Conservation (phyloP, 2,113 vertebrate species). For the Tragulus kanchil region DNA sequence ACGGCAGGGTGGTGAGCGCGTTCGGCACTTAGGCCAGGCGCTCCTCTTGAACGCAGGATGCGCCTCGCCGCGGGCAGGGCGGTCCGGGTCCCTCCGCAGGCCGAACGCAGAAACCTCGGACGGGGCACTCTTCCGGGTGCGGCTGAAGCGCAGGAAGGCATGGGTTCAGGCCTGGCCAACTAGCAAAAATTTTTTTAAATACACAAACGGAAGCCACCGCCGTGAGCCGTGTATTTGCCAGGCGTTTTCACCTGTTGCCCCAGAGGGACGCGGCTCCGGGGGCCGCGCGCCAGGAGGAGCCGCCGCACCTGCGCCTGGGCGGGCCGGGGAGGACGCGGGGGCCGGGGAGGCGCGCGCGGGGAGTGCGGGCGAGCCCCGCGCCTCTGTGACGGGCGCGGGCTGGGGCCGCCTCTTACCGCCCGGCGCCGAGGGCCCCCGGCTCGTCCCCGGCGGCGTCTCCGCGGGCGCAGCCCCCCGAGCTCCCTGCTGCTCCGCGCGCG, state of each 20-base stretch:
- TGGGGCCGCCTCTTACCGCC: slow-evolving; percentile 42
- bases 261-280: not conserved
- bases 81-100: too few relatives aligned
- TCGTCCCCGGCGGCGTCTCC: not conserved
- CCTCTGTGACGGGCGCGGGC: not conserved
- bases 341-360: too few relatives aligned
- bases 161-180: not conserved
- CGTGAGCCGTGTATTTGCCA: not conserved
- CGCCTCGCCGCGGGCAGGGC: not conserved
- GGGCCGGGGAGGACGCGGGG: too few relatives aligned
- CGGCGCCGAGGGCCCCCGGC: not conserved
- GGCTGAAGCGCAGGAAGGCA: accelerated
- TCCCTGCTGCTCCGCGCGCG: not conserved
- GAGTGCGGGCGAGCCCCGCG: not conserved
- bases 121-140: not conserved
- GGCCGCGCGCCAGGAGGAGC: not conserved
- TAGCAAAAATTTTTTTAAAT: not conserved
- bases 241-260: not conserved
- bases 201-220: not conserved
- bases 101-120: not conserved
- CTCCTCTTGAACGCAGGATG: not conserved
- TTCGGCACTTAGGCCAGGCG: not conserved
- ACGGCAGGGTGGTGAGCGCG: not conserved
- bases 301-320: not conserved
- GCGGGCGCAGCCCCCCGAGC: not conserved